Evolutionary conservation across 2,113 vertebrate genomes (phyloP).

Genomic region (Pipra filicauda): DNA sequence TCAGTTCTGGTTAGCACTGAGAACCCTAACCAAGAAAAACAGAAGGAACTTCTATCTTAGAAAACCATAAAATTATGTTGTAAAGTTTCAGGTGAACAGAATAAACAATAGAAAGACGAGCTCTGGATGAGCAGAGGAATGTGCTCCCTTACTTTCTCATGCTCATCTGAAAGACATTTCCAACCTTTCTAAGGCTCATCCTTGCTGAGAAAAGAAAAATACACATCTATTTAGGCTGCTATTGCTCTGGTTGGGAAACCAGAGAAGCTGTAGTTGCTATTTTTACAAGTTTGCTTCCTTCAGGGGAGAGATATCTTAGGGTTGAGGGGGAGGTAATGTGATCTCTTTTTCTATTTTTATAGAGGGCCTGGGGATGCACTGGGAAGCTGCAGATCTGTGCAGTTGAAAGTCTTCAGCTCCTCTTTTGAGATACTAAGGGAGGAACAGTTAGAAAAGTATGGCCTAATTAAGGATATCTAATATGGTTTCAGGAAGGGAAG

Average conservation of each 20-base stretch:
- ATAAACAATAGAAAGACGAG: background rate
- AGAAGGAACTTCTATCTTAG: background rate
- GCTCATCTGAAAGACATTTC: slow-evolving; percentile 26
- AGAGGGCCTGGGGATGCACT: slow-evolving; percentile 60
- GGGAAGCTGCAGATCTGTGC: slow-evolving; percentile 52
- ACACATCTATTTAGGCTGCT: slow-evolving; percentile 8
- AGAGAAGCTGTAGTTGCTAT: slow-evolving; percentile 48
- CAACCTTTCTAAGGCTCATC: background rate
- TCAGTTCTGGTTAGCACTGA: background rate
- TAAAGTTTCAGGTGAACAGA: slow-evolving; percentile 18
- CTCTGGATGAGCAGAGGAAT: background rate
- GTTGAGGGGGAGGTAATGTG: slow-evolving; percentile 48
- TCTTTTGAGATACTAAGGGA: slow-evolving; percentile 61
- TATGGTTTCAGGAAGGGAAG: slow-evolving; percentile 70
- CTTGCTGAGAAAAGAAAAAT: slow-evolving; percentile 39
- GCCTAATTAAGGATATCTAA: slow-evolving; percentile 75
- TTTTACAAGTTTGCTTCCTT: slow-evolving; percentile 65
- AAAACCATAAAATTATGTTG: background rate
- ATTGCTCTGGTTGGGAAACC: slow-evolving; percentile 39
- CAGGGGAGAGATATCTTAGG: slow-evolving; percentile 43
- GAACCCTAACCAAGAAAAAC: background rate
- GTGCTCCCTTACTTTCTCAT: background rate
- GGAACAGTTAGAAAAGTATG: slow-evolving; percentile 64
- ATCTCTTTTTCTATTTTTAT: slow-evolving; percentile 69
- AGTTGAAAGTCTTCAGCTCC: slow-evolving; percentile 57